phyloP scores from a whole-genome alignment of 2,888 invertebrate genomes.

The Corbicula japonica region DNA sequence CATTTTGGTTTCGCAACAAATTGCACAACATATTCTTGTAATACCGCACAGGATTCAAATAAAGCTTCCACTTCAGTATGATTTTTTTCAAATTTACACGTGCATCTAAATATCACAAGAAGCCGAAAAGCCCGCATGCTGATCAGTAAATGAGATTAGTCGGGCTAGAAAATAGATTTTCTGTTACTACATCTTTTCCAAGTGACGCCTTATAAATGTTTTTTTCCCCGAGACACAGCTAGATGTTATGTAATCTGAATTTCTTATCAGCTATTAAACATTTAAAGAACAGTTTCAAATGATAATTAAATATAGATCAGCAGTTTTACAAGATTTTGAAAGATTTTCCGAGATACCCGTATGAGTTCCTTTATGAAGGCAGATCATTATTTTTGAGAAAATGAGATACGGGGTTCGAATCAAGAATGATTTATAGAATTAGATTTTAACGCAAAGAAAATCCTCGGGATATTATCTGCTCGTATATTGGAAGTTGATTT shows the following conservation, averaged over 20 bases:
- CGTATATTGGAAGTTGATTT: constrained; percentile 16
- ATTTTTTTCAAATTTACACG: too few relatives aligned
- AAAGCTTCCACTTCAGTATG: too few relatives aligned
- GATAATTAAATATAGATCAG: constrained; percentile 36
- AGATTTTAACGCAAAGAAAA: constrained; percentile 46
- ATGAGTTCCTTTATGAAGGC: background rate
- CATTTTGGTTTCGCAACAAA: too few relatives aligned
- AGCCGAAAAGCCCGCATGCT: constrained; percentile 13
- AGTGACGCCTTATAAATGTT: constrained; percentile 35
- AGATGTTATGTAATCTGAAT: constrained; percentile 30
- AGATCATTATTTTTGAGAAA: constrained; percentile 30
- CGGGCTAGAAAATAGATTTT: constrained; percentile 32
- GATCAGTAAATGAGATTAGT: constrained; percentile 33
- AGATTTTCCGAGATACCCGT: constrained; percentile 20
- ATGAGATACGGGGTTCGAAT: constrained; percentile 7
- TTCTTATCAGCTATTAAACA: constrained; percentile 36
- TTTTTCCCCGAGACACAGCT: background rate
- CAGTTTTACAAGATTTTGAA: constrained; percentile 33
- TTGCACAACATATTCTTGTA: too few relatives aligned
- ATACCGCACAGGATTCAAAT: too few relatives aligned
- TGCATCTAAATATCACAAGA: constrained; percentile 21
- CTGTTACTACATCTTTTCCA: constrained; percentile 15
- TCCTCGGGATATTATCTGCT: constrained; percentile 16
- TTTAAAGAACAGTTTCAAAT: constrained; percentile 38
- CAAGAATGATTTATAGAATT: constrained; percentile 32